Percentiles rank a stretch among this genome's conserved stretches.
phyloP scores from a whole-genome alignment of 2,888 invertebrate species.

The Pollenia angustigena region DNA sequence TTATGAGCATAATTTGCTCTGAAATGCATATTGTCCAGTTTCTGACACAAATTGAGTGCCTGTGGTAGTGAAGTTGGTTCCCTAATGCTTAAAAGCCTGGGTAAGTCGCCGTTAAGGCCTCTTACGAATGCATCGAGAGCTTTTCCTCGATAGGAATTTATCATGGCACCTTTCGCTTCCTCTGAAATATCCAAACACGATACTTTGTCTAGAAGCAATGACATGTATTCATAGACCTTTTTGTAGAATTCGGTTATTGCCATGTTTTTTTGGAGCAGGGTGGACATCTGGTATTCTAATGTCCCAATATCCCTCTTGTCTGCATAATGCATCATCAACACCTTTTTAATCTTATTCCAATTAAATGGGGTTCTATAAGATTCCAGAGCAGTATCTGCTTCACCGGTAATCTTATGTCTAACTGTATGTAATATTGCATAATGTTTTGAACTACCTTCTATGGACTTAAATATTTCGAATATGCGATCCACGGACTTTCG shows the following conservation, averaged over 20 bases:
- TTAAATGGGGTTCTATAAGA: slow-evolving; percentile 58
- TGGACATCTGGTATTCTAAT: slow-evolving; percentile 36
- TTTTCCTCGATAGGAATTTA: not conserved
- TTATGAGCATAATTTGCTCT: not conserved
- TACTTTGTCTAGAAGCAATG: slow-evolving; percentile 26
- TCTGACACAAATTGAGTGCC: not conserved
- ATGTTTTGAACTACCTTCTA: not conserved
- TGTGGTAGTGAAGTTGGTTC: not conserved
- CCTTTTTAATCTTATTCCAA: slow-evolving; percentile 25
- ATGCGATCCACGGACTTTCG: slow-evolving; percentile 35
- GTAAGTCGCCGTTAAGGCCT: slow-evolving; percentile 17
- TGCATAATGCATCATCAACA: slow-evolving; percentile 29
- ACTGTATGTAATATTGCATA: slow-evolving; percentile 23
- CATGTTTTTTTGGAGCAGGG: slow-evolving; percentile 11
- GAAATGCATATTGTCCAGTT: not conserved
- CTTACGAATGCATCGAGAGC: slow-evolving; percentile 23
- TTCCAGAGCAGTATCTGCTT: slow-evolving; percentile 50
- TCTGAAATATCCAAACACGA: slow-evolving; percentile 19
- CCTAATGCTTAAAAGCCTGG: not conserved
- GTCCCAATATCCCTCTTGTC: slow-evolving; percentile 37
- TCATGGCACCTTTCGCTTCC: not conserved
- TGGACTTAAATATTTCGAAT: not conserved
- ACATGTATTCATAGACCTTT: slow-evolving; percentile 12
- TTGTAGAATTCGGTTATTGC: slow-evolving; percentile 19
- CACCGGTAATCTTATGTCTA: slow-evolving; percentile 46